These are phyloP conservation scores for Hydrolagus colliei DNA, from an alignment of 2,797 vertebrate genomes.

Conservation along the genomic window DNA sequence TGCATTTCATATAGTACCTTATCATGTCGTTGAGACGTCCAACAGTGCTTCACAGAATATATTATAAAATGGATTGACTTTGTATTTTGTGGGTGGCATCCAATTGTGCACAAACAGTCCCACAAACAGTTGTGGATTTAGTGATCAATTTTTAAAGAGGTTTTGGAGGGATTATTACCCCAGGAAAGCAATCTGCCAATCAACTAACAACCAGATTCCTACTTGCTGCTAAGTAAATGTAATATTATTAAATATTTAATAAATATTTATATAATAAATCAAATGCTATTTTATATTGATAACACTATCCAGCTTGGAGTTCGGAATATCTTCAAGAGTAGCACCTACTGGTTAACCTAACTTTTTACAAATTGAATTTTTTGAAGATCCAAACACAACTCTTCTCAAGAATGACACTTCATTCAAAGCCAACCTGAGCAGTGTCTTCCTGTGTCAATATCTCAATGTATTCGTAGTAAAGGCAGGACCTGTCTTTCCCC, in stretches of 20 bases:
- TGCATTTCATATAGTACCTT: no score
- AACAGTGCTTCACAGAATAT: no score
- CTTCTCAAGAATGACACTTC: not conserved
- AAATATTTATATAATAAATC: not conserved
- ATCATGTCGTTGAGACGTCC: no score
- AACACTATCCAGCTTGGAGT: not conserved
- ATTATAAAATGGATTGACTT: no score
- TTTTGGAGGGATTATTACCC: no score
- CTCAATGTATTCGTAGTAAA: not conserved
- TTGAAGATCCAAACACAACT: not conserved
- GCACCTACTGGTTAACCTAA: not conserved
- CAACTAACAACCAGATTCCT: no score
- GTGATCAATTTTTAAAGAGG: no score
- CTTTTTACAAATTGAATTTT: not conserved
- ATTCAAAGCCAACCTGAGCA: not conserved
- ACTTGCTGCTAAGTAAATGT: no score
- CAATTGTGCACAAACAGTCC: no score
- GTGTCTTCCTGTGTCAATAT: not conserved
- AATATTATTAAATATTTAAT: not conserved
- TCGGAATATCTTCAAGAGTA: not conserved
- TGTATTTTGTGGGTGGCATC: no score
- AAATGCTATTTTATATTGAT: not conserved
- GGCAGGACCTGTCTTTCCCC: not conserved
- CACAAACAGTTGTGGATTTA: no score
- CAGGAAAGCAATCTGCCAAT: no score